These are phyloP conservation scores for Clarias batrachus DNA, from an alignment of 2,113 vertebrate genomes.

Conservation along the genomic window DNA sequence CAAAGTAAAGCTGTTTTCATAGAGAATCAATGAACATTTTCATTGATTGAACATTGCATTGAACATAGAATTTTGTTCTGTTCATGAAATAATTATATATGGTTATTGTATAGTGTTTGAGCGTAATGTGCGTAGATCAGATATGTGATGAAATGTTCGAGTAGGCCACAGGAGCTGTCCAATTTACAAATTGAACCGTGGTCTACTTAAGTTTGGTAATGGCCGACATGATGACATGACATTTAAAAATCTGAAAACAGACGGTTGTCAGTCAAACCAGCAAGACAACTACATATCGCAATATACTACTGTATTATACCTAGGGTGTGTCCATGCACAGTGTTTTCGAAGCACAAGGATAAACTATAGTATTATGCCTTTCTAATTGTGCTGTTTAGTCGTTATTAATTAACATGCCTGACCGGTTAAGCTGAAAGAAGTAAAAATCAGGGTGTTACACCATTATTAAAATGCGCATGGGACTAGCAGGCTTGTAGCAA, in stretches of 20 bases:
- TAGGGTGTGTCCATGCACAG: slow-evolving; percentile 16
- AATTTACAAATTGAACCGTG: too few relatives aligned
- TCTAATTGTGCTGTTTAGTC: not conserved
- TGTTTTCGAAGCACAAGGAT: not conserved
- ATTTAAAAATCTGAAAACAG: not conserved
- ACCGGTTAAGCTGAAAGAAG: slow-evolving; percentile 10
- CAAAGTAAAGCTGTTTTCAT: too few relatives aligned
- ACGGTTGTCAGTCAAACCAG: slow-evolving; percentile 32
- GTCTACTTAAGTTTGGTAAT: too few relatives aligned
- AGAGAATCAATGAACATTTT: too few relatives aligned
- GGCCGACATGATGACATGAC: not conserved
- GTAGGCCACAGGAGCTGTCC: too few relatives aligned
- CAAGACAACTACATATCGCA: not conserved
- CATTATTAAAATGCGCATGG: not conserved
- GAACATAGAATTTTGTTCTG: too few relatives aligned
- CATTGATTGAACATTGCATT: too few relatives aligned
- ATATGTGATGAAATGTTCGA: too few relatives aligned
- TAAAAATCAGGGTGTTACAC: not conserved
- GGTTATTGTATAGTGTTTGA: too few relatives aligned
- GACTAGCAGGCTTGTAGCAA: not conserved
- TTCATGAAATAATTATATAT: too few relatives aligned
- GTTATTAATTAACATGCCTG: not conserved
- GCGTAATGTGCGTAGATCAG: too few relatives aligned
- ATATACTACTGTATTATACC: not conserved
- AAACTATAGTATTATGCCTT: not conserved